Evolutionary conservation across 1,140 invertebrate genomes (phyloP).

Genomic region (Drosophila ogumai): DNA sequence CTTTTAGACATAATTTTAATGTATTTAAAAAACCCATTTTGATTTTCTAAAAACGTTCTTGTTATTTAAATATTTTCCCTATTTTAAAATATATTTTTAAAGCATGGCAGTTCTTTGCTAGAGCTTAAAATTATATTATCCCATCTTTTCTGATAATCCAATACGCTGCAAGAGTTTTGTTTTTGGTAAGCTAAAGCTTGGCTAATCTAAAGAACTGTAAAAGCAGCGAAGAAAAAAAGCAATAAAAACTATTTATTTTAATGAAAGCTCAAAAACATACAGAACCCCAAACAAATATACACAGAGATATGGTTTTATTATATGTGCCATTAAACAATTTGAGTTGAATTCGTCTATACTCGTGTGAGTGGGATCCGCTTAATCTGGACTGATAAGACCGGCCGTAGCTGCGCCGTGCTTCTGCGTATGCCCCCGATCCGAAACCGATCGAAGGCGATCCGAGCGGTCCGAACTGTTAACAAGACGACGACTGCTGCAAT

Average conservation of each 20-base stretch:
- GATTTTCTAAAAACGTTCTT: not conserved
- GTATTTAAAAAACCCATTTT: not conserved
- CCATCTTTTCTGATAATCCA: not conserved
- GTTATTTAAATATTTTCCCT: too few relatives aligned
- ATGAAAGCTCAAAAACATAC: conserved; percentile 44
- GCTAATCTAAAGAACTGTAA: conserved; percentile 41
- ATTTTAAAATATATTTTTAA: not conserved
- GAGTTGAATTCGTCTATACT: conserved; percentile 10
- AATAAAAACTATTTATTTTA: conserved; percentile 53
- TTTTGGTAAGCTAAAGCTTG: conserved; percentile 11
- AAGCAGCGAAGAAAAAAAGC: conserved; percentile 25
- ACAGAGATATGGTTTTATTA: conserved; percentile 39
- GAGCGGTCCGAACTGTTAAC: conserved; percentile 68
- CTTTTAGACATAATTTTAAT: not conserved
- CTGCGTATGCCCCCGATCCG: conserved; percentile 55
- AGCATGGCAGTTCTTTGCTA: not conserved
- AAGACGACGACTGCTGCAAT: conserved; percentile 60
- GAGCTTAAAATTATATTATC: not conserved
- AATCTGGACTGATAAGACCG: conserved; percentile 64
- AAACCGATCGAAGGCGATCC: conserved; percentile 40
- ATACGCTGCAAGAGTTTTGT: not conserved
- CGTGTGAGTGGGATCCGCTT: conserved; percentile 45
- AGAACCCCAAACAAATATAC: conserved; percentile 29
- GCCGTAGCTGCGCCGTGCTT: conserved; percentile 8
- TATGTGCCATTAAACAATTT: conserved; percentile 69